These are phyloP conservation scores for Mystacornis crossleyi DNA, from an alignment of 2,113 vertebrate genomes.

Conservation along the genomic window DNA sequence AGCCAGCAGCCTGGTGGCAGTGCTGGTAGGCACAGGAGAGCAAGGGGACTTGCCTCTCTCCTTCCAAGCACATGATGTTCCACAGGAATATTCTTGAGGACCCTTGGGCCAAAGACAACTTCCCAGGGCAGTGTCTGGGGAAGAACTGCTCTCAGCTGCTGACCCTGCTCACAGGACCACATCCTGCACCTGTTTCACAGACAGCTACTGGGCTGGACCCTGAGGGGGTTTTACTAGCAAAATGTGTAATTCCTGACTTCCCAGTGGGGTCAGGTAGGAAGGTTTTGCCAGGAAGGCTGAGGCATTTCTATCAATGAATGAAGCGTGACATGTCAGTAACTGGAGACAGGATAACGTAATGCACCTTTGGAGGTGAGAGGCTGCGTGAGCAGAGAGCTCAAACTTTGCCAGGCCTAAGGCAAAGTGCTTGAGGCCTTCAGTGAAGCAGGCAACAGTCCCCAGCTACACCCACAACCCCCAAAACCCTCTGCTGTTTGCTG, in stretches of 20 bases:
- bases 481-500: neutral
- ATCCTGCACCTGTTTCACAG: neutral
- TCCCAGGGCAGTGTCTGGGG: neutral
- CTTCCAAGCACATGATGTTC: neutral
- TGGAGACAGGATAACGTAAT: neutral
- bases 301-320: neutral
- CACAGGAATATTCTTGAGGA: rapidly evolving
- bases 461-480: neutral
- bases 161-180: neutral
- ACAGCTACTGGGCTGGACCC: neutral
- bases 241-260: neutral
- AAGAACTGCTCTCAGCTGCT: neutral
- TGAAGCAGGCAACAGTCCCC: neutral
- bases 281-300: neutral
- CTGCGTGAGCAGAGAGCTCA: neutral
- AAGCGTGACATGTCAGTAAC: neutral
- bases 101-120: neutral
- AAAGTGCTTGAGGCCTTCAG: neutral
- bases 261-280: neutral
- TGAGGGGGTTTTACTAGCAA: neutral
- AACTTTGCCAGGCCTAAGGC: neutral
- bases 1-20: neutral
- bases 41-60: neutral
- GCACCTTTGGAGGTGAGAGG: neutral
- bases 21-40: neutral